Evolutionary conservation across 2,797 vertebrate species (phyloP).

Genomic region (Neosilurus hyrtlii): DNA sequence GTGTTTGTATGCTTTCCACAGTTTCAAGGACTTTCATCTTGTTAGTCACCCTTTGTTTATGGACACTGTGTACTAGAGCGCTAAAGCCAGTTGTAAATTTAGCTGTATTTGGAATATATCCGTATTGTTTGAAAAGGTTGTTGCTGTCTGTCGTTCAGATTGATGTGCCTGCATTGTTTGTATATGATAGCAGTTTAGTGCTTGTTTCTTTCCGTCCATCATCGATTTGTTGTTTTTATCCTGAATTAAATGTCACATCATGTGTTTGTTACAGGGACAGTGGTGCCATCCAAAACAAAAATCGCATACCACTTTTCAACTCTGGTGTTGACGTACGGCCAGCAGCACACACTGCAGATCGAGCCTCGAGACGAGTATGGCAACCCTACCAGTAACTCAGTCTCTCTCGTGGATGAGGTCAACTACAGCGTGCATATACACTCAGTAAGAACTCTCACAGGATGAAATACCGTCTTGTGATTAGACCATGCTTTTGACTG

Average conservation of each 20-base stretch:
- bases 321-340: conserved; percentile 88
- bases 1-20: conserved; percentile 20
- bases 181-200: neutral
- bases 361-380: conserved; percentile 95
- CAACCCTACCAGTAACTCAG: conserved; percentile 93
- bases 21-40: conserved; percentile 17
- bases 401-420: conserved; percentile 86
- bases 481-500: neutral
- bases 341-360: conserved; percentile 93
- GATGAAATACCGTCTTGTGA: neutral
- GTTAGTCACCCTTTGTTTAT: conserved; percentile 38
- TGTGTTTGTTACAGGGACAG: conserved; percentile 78
- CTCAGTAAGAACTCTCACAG: conserved; percentile 75
- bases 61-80: conserved; percentile 14
- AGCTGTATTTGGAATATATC: conserved; percentile 19
- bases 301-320: conserved; percentile 97
- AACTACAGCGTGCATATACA: conserved; percentile 87
- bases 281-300: conserved; percentile 97
- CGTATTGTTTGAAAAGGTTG: conserved; percentile 19
- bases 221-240: neutral
- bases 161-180: conserved; percentile 22
- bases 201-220: conserved; percentile 19
- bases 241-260: neutral
- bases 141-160: conserved; percentile 26
- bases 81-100: conserved; percentile 23